Evolutionary conservation across 2,888 invertebrate genomes (phyloP).

Genomic region (Nowickia ferox): DNA sequence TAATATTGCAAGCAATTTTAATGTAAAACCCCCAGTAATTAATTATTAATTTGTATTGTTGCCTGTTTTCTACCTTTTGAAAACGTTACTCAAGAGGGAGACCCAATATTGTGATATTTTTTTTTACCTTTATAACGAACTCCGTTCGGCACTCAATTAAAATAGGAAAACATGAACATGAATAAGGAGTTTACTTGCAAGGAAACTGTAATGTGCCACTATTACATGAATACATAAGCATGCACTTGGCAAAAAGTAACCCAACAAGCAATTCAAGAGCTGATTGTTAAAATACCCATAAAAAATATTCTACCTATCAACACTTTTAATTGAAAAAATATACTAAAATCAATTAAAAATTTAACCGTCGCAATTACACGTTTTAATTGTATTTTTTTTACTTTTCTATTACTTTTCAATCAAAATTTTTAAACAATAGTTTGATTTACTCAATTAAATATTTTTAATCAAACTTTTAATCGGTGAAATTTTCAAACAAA

Average conservation of each 20-base stretch:
- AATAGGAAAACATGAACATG: conserved; percentile 5
- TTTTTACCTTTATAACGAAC: not conserved
- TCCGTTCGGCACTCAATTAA: not conserved
- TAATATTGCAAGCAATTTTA: not conserved
- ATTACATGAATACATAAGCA: not conserved
- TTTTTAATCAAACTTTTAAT: too few relatives aligned
- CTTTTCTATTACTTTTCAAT: too few relatives aligned
- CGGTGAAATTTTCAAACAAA: too few relatives aligned
- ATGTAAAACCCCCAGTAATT: not conserved
- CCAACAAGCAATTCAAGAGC: too few relatives aligned
- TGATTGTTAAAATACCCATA: too few relatives aligned
- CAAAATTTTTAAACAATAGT: too few relatives aligned
- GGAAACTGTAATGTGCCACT: not conserved
- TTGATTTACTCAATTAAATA: too few relatives aligned
- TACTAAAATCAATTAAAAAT: too few relatives aligned
- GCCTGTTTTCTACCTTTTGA: not conserved
- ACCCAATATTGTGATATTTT: not conserved
- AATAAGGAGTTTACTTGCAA: not conserved
- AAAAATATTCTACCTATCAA: too few relatives aligned
- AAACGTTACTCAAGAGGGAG: not conserved
- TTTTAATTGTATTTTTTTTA: too few relatives aligned
- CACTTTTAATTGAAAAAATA: too few relatives aligned
- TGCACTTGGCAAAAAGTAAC: not conserved
- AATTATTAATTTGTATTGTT: conserved; percentile 30
- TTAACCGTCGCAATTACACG: too few relatives aligned